Evolutionary conservation across 92 coral and sea anemone genomes (phyloP).

Genomic region (Ricordea florida): DNA sequence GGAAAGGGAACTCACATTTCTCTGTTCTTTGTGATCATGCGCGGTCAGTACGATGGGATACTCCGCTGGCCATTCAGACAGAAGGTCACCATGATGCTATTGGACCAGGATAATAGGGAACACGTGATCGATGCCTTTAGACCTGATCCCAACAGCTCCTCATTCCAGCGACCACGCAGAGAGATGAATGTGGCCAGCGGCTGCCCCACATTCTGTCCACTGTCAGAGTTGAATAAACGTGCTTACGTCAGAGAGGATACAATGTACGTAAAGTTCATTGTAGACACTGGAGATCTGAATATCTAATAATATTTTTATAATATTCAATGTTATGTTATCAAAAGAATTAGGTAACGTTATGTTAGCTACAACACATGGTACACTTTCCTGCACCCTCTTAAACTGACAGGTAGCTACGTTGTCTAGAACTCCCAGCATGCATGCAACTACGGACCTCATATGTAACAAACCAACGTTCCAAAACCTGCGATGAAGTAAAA

Average conservation of each 20-base stretch:
- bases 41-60: constrained; percentile 65
- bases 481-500: too few relatives aligned
- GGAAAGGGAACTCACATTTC: constrained; percentile 46
- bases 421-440: too few relatives aligned
- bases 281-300: constrained; percentile 51
- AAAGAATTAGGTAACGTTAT: too few relatives aligned
- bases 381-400: too few relatives aligned
- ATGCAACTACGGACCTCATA: too few relatives aligned
- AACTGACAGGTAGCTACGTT: too few relatives aligned
- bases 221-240: constrained; percentile 55
- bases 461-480: too few relatives aligned
- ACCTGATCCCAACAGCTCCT: constrained; percentile 79
- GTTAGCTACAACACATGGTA: too few relatives aligned
- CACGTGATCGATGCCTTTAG: constrained; percentile 75
- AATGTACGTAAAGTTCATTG: constrained; percentile 57
- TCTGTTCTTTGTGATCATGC: constrained; percentile 58
- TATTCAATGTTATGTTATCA: too few relatives aligned
- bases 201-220: constrained; percentile 63
- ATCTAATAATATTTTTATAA: too few relatives aligned
- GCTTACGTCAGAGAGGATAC: constrained; percentile 62
- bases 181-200: too few relatives aligned
- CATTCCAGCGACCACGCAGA: too few relatives aligned
- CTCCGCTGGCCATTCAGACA: constrained; percentile 86
- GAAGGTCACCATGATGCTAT: constrained; percentile 47
- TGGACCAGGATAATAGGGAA: constrained; percentile 65